A percentile compares a stretch with the other conserved stretches of the same genome.
phyloP scores from a whole-genome alignment of 2,888 invertebrate species.

The Zeuzera pyrina region DNA sequence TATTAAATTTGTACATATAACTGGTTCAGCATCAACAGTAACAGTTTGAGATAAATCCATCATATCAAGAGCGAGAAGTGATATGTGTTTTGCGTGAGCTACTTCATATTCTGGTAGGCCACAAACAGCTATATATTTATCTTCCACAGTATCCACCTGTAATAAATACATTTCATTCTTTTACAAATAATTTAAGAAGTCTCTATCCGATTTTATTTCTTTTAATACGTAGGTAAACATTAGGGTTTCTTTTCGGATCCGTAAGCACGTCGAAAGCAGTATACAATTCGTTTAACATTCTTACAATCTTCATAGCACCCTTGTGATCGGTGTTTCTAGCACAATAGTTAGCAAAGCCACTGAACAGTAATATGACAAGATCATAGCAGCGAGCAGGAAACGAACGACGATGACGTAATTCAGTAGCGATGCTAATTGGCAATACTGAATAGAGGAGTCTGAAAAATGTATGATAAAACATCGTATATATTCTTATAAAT shows the following conservation, averaged over 20 bases:
- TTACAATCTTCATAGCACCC: conserved; percentile 96
- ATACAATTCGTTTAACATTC: conserved; percentile 93
- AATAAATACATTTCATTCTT: too few relatives aligned
- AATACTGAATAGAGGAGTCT: conserved; percentile 95
- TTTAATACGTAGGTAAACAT: too few relatives aligned
- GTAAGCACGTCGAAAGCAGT: conserved; percentile 95
- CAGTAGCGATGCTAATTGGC: conserved; percentile 95
- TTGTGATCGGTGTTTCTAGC: conserved; percentile 91
- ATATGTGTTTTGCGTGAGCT: conserved; percentile 93
- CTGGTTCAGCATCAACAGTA: conserved; percentile 88
- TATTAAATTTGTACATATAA: conserved; percentile 73
- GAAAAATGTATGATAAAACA: conserved; percentile 22
- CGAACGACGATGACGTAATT: conserved; percentile 91
- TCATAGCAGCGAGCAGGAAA: conserved; percentile 92
- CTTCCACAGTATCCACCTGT: conserved; percentile 97
- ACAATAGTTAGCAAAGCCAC: conserved; percentile 93
- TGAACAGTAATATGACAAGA: conserved; percentile 93
- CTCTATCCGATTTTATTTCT: too few relatives aligned
- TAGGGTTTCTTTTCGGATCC: conserved; percentile 92
- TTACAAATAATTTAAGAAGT: too few relatives aligned
- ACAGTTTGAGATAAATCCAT: conserved; percentile 94
- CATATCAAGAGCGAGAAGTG: conserved; percentile 92
- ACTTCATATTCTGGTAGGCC: conserved; percentile 93
- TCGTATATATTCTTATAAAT: too few relatives aligned
- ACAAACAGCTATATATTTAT: conserved; percentile 98